Evolutionary conservation across 1,140 invertebrate species (phyloP).

Genomic region (Sipha flava): DNA sequence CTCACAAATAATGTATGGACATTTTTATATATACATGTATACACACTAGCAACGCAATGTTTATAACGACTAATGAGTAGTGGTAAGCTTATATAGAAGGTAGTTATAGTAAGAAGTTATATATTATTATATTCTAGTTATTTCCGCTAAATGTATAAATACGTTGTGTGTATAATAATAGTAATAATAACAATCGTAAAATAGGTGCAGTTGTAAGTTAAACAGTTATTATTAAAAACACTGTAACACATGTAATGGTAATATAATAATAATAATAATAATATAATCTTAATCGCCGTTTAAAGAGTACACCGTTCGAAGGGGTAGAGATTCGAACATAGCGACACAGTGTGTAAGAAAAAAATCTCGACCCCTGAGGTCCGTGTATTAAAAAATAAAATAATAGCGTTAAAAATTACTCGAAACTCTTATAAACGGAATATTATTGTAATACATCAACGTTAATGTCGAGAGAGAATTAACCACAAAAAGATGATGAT

Average conservation of each 20-base stretch:
- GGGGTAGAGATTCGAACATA: not conserved
- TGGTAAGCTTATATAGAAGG: no score
- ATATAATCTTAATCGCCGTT: not conserved
- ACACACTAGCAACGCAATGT: no score
- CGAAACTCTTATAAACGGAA: slow-evolving; percentile 3
- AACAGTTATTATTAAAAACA: not conserved
- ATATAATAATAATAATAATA: not conserved
- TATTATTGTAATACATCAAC: slow-evolving; percentile 18
- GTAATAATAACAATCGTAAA: not conserved
- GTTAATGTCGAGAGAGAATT: slow-evolving; percentile 17
- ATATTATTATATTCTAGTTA: not conserved
- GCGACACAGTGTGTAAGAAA: not conserved
- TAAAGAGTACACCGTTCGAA: not conserved
- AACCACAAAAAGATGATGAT: slow-evolving; percentile 8
- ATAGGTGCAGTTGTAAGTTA: not conserved
- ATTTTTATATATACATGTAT: not conserved
- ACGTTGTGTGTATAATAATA: not conserved
- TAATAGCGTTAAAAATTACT: slow-evolving; percentile 14
- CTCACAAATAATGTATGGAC: not conserved
- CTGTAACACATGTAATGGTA: not conserved
- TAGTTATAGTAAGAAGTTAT: no score
- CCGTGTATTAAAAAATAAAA: not conserved
- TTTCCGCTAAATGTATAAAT: not conserved
- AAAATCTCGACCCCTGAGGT: not conserved
- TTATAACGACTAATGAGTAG: no score